Base-by-base conservation (phyloP, 2,888 invertebrate genomes). In the Onchidella celtica region DNA sequence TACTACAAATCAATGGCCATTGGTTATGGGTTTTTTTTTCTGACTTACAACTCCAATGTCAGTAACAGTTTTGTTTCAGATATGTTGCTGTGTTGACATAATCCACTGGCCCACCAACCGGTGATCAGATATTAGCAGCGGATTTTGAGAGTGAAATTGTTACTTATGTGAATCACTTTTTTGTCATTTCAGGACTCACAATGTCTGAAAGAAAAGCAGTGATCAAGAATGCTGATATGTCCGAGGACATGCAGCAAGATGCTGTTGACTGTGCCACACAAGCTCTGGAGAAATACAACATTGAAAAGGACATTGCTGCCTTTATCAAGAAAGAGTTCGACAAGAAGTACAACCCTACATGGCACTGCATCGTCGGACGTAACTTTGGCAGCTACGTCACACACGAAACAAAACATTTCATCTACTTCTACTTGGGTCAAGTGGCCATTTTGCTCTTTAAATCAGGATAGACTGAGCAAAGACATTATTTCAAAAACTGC, bases 241-340 rank as follows among this genome's bases (percentile, higher is more conserved):
- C 98, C 91, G 99, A 99, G 94, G 99, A 99, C 95, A 99, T 99
- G 99, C 99, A 99, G 95, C 99, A 99, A 94, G 99, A 99, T 94
- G 98, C 99, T 89, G 98, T 99, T 38, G 99, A 99, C 94, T 98
- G 98, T 94, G 99, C 99, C 89, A 99, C 98, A 86, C 98, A 98
- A 94, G 99, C 99, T 47, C 95, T 99, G 87, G 99, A 99, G 94
- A 99, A 99, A 93, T 99, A 97, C 94, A 99, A 99, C 94, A 98
- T 99, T 98, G 99, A 99, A 95, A 99, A 99, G 96, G 99, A 99
- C 94, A 99, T 99, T 92, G 99, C 99, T 24, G 99, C 99, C 81
- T 99, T 96, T 94, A 99, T 99, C 94, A 99, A 99, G 95, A 99
- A 99, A 94, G 99, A 99, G 94, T 99, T 99, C 93, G 99, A 99